phyloP scores from a whole-genome alignment of 1,140 invertebrate species.

The Hyles euphorbiae region DNA sequence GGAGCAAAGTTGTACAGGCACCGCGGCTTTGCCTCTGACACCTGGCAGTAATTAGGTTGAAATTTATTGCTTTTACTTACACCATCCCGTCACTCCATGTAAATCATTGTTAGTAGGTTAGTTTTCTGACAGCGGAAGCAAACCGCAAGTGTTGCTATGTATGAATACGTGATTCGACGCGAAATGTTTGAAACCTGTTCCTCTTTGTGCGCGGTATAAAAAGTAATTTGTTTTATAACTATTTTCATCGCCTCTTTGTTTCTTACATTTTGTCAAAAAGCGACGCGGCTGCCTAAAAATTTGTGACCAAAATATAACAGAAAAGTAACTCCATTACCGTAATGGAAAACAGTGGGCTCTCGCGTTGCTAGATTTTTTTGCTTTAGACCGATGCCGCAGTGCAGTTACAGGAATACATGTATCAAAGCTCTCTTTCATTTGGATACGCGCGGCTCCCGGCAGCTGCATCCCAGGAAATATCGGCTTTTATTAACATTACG shows the following conservation, averaged over 20 bases:
- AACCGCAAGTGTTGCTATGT: not conserved
- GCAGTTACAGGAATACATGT: constrained; percentile 67
- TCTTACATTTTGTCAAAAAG: constrained; percentile 19
- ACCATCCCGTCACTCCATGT: constrained; percentile 27
- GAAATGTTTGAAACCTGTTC: not conserved
- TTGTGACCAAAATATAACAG: constrained; percentile 51
- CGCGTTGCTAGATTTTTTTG: constrained; percentile 52
- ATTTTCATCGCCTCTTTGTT: constrained; percentile 10
- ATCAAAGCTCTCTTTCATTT: constrained; percentile 61
- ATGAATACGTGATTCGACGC: not conserved
- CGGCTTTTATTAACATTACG: constrained; percentile 49
- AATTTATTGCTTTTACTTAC: constrained; percentile 45
- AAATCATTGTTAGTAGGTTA: constrained; percentile 30
- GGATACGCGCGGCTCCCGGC: constrained; percentile 33
- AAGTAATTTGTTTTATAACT: constrained; percentile 17
- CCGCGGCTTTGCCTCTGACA: constrained; percentile 43
- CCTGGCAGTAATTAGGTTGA: constrained; percentile 50
- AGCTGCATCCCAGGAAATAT: constrained; percentile 41
- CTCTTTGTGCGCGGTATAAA: constrained; percentile 1
- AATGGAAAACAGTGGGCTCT: constrained; percentile 64
- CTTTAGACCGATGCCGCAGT: constrained; percentile 54
- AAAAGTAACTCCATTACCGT: constrained; percentile 64
- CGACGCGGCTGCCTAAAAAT: constrained; percentile 32
- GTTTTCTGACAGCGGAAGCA: constrained; percentile 13
- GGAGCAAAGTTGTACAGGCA: constrained; percentile 38